phyloP scores from a whole-genome alignment of 2,113 vertebrate genomes.

The Osmerus eperlanus region DNA sequence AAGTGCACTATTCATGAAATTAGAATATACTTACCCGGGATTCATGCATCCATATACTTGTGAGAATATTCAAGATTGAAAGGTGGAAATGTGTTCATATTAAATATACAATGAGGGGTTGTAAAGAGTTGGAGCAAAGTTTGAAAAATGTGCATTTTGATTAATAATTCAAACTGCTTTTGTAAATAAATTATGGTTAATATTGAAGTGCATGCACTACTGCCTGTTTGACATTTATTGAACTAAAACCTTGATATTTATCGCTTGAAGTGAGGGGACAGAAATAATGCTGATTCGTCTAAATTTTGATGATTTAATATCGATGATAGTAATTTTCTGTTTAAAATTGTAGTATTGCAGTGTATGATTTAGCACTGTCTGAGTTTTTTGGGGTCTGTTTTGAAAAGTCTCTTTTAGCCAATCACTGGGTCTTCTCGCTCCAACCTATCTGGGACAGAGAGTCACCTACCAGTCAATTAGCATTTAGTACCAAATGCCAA shows the following conservation, averaged over 20 bases:
- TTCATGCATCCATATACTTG: conserved; percentile 24
- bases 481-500: not conserved
- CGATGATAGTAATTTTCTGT: not conserved
- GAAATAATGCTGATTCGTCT: conserved; percentile 28
- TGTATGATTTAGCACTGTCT: conserved; percentile 41
- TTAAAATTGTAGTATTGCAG: not conserved
- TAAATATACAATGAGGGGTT: conserved; percentile 62
- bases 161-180: conserved; percentile 65
- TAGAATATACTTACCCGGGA: conserved; percentile 24
- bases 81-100: conserved; percentile 60
- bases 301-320: conserved; percentile 2
- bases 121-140: conserved; percentile 46
- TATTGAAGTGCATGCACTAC: conserved; percentile 65
- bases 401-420: conserved; percentile 79
- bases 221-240: conserved; percentile 34
- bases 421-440: conserved; percentile 66
- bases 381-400: conserved; percentile 55
- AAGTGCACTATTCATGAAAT: conserved; percentile 18
- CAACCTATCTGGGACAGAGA: conserved; percentile 69
- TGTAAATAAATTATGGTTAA: conserved; percentile 69
- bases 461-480: conserved; percentile 33
- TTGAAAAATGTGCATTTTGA: conserved; percentile 64
- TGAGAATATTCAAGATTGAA: conserved; percentile 41
- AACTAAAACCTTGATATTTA: conserved; percentile 25
- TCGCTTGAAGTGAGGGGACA: conserved; percentile 36